These are phyloP conservation scores for Sphyrna mokarran DNA, from an alignment of 2,113 vertebrate genomes.

Conservation along the genomic window DNA sequence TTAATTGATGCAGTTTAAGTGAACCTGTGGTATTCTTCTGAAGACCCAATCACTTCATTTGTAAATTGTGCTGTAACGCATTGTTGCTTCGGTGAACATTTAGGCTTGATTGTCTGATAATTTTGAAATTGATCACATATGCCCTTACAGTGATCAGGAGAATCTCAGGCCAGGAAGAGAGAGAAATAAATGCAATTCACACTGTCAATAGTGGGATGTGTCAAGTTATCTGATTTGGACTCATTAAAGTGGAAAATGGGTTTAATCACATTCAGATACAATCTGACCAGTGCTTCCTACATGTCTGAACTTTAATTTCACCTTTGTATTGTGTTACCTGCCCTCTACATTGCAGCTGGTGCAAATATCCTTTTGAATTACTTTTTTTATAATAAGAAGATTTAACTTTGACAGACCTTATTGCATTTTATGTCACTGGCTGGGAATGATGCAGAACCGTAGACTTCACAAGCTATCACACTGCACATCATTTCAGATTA, in stretches of 20 bases:
- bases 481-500: conserved; percentile 39
- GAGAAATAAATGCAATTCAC: background rate
- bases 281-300: conserved; percentile 44
- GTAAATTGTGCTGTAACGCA: background rate
- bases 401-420: conserved; percentile 53
- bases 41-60: background rate
- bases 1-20: background rate
- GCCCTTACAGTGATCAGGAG: background rate
- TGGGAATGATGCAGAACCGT: conserved; percentile 44
- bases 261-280: conserved; percentile 46
- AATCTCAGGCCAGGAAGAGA: background rate
- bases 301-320: conserved; percentile 45
- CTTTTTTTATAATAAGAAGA: conserved; percentile 41
- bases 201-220: background rate
- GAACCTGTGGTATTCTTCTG: background rate
- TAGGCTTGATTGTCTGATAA: background rate
- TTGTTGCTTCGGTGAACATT: background rate
- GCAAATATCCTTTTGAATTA: conserved; percentile 49
- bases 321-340: conserved; percentile 46
- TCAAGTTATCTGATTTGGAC: background rate
- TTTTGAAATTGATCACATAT: background rate
- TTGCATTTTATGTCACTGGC: conserved; percentile 47
- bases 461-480: conserved; percentile 40
- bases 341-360: conserved; percentile 45
- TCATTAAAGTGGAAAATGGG: conserved; percentile 52